These are phyloP conservation scores for Cichladusa arquata DNA, from an alignment of 2,113 vertebrate species.

Conservation along the genomic window DNA sequence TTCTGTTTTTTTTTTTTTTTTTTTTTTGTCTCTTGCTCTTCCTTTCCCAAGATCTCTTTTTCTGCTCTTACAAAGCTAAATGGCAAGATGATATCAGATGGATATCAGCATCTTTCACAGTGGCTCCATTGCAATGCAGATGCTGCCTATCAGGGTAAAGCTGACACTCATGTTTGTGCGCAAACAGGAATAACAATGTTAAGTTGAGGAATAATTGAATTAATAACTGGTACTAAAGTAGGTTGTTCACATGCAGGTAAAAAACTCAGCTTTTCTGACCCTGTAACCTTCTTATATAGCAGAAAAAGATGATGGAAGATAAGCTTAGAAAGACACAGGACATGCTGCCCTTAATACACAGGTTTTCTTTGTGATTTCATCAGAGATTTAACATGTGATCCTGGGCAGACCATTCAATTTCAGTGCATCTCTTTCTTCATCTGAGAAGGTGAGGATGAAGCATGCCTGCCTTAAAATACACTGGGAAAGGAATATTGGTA, in stretches of 20 bases:
- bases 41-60: background rate
- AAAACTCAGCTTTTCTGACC: background rate
- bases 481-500: background rate
- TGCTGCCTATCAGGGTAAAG: background rate
- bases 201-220: background rate
- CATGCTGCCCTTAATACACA: background rate
- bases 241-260: background rate
- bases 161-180: background rate
- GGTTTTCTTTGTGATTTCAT: background rate
- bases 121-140: background rate
- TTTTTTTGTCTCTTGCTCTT: background rate
- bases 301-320: background rate
- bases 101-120: background rate
- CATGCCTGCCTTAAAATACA: background rate
- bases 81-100: background rate
- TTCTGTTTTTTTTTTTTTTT: background rate
- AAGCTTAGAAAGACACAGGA: background rate
- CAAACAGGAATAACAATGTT: background rate
- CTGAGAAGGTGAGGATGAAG: background rate
- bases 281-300: background rate
- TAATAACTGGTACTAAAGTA: background rate
- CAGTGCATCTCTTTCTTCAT: background rate
- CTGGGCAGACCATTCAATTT: background rate
- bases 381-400: background rate
- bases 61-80: background rate